phyloP scores from a whole-genome alignment of 2,888 invertebrate genomes.

The Lasioglossum vierecki region DNA sequence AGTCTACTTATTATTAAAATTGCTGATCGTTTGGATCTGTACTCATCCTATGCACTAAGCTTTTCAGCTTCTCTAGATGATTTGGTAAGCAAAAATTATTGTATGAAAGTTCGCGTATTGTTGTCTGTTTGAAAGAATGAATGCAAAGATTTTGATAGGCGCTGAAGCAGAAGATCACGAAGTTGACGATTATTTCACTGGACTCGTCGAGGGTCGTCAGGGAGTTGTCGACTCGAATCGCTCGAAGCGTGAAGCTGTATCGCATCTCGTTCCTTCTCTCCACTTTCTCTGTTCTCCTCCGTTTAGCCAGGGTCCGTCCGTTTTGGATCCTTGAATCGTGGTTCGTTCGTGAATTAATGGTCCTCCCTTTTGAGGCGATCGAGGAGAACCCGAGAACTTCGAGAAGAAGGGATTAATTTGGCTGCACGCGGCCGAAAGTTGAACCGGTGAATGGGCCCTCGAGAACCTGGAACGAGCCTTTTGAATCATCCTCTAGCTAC shows the following conservation, averaged over 20 bases:
- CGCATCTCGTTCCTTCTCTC: neutral
- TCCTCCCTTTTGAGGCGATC: constrained; percentile 21
- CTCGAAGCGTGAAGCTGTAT: constrained; percentile 11
- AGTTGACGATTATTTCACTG: neutral
- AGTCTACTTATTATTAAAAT: neutral
- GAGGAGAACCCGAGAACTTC: neutral
- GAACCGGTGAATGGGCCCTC: neutral
- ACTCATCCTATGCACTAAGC: too few species aligned
- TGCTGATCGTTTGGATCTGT: too few species aligned
- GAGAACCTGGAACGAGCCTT: neutral
- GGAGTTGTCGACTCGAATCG: constrained; percentile 5
- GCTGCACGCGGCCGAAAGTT: neutral
- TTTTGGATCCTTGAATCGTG: constrained; percentile 31
- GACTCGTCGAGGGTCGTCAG: neutral
- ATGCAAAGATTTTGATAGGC: neutral
- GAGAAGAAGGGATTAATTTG: constrained; percentile 32
- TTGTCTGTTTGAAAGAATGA: neutral
- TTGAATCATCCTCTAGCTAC: constrained; percentile 13
- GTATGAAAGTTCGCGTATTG: too few species aligned
- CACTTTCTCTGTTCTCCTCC: neutral
- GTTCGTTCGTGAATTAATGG: constrained; percentile 31
- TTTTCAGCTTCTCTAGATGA: too few species aligned
- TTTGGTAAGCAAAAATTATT: too few species aligned
- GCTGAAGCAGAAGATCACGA: neutral
- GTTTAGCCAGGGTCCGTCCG: neutral